Conservation (phyloP, 2,888 invertebrate genomes). For the Gortyna flavago region DNA sequence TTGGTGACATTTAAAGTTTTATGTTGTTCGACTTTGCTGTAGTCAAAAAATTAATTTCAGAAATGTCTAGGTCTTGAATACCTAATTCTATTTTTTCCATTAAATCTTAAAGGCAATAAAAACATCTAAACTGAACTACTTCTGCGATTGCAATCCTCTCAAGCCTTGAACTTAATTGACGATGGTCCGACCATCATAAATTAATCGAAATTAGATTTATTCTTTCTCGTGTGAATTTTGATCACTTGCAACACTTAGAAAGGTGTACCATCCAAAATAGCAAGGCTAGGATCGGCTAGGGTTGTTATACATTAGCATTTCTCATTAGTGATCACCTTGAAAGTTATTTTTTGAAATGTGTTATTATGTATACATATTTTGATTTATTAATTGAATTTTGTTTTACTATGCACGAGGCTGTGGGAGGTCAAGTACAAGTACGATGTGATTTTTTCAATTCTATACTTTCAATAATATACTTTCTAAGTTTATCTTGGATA, state of each 20-base stretch:
- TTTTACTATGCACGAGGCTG: background rate
- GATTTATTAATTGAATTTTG: background rate
- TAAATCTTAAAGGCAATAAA: background rate
- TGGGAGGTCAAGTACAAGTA: background rate
- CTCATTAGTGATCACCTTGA: constrained; percentile 48
- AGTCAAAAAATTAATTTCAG: background rate
- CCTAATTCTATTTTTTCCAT: too few species aligned
- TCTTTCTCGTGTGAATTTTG: constrained; percentile 42
- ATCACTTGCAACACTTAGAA: constrained; percentile 61
- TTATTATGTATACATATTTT: background rate
- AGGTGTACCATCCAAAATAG: constrained; percentile 62
- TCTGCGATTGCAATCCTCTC: constrained; percentile 16
- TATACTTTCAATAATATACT: too few species aligned
- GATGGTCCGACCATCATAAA: constrained; percentile 8
- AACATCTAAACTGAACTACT: constrained; percentile 7
- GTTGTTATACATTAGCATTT: constrained; percentile 29
- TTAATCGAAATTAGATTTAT: constrained; percentile 51
- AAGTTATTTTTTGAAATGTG: constrained; percentile 1
- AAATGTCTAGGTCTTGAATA: background rate
- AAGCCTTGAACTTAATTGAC: constrained; percentile 43
- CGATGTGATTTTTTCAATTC: background rate
- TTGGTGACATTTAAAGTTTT: background rate
- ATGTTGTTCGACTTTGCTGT: background rate
- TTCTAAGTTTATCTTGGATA: too few species aligned
- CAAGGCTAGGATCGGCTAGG: constrained; percentile 52